These are phyloP conservation scores for Sisyra nigra DNA, from an alignment of 2,888 invertebrate species.

Conservation along the genomic window DNA sequence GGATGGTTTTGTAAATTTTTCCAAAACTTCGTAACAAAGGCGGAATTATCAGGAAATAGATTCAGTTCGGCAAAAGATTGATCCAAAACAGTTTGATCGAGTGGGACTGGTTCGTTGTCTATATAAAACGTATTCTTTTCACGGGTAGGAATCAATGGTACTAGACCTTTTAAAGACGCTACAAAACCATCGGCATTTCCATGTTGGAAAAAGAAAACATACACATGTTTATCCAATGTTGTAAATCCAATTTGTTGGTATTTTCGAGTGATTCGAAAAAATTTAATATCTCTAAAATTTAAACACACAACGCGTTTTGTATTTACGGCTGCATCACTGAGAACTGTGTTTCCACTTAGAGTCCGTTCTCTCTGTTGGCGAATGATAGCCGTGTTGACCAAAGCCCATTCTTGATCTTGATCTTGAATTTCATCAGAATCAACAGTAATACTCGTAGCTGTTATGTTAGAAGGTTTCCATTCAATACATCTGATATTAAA, in stretches of 20 bases:
- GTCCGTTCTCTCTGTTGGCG: conserved; percentile 42
- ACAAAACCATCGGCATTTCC: conserved; percentile 71
- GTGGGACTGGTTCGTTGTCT: conserved; percentile 31
- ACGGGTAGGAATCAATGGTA: conserved; percentile 49
- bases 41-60: conserved; percentile 54
- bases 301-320: conserved; percentile 35
- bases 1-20: conserved; percentile 49
- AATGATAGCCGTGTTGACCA: conserved; percentile 49
- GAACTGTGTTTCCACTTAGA: conserved; percentile 32
- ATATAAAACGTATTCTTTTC: conserved; percentile 60
- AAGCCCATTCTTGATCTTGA: conserved; percentile 72
- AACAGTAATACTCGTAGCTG: conserved; percentile 54
- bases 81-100: conserved; percentile 51
- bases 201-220: conserved; percentile 75
- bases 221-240: conserved; percentile 51
- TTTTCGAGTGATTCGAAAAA: conserved; percentile 39
- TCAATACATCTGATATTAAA: conserved; percentile 35
- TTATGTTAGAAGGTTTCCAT: conserved; percentile 70
- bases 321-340: conserved; percentile 23
- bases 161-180: conserved; percentile 40
- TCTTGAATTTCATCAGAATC: conserved; percentile 41
- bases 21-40: conserved; percentile 48
- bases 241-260: conserved; percentile 44
- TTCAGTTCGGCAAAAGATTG: conserved; percentile 79
- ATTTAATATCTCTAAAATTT: conserved; percentile 44